Evolutionary conservation across 2,797 vertebrate genomes (phyloP).

Genomic region (Coregonus suidteri): DNA sequence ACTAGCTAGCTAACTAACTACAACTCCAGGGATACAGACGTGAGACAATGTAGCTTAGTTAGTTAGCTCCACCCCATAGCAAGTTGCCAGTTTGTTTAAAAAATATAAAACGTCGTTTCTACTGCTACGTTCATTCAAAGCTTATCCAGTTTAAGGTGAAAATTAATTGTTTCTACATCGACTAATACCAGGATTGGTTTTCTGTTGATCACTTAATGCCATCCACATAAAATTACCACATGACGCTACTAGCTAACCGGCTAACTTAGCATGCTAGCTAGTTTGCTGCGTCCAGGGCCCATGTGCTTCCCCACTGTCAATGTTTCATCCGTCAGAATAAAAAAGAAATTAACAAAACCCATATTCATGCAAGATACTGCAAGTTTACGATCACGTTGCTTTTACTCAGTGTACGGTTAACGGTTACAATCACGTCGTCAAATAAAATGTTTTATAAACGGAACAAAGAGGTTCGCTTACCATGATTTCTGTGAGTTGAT

Average conservation of each 20-base stretch:
- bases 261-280: not conserved
- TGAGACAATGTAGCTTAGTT: not conserved
- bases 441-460: not conserved
- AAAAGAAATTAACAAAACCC: not conserved
- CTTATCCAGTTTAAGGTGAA: no score
- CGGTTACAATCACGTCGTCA: no score
- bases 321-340: not conserved
- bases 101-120: no score
- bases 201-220: not conserved
- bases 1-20: not conserved
- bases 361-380: not conserved
- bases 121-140: no score
- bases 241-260: not conserved
- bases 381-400: not conserved
- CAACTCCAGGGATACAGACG: not conserved
- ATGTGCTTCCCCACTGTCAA: slow-evolving; percentile 22
- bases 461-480: slow-evolving; percentile 22
- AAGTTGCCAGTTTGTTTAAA: not conserved
- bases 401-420: not conserved
- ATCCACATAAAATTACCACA: not conserved
- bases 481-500: slow-evolving; percentile 34
- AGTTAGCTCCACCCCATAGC: not conserved
- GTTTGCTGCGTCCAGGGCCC: not conserved
- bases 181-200: not conserved
- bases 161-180: not conserved